These are phyloP conservation scores for Octomys mimax DNA, from an alignment of 2,797 vertebrate genomes.

Conservation along the genomic window DNA sequence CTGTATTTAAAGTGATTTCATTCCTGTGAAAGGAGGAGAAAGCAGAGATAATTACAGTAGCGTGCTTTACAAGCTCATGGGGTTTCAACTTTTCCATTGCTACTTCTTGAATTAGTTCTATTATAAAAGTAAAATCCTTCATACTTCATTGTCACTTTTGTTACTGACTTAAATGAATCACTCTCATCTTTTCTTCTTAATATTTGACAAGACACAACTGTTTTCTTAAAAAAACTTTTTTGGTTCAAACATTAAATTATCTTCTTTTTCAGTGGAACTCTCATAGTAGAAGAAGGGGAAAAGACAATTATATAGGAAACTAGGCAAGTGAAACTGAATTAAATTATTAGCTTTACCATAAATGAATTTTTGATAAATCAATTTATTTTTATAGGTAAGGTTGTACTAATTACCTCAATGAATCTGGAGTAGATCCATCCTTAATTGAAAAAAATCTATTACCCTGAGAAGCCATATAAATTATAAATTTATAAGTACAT, in stretches of 20 bases:
- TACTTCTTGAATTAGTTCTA: constrained; percentile 73
- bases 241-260: constrained; percentile 63
- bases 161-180: constrained; percentile 73
- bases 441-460: constrained; percentile 83
- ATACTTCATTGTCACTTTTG: constrained; percentile 52
- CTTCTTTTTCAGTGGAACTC: not conserved
- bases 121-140: constrained; percentile 72
- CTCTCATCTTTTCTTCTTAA: constrained; percentile 68
- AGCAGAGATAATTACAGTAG: constrained; percentile 62
- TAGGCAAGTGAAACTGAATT: constrained; percentile 67
- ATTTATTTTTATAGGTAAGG: constrained; percentile 80
- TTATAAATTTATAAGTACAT: constrained; percentile 58
- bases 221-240: constrained; percentile 61
- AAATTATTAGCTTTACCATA: constrained; percentile 75
- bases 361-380: constrained; percentile 78
- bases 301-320: constrained; percentile 65
- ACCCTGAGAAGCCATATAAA: constrained; percentile 72
- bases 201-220: constrained; percentile 44
- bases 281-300: not conserved
- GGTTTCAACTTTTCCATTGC: constrained; percentile 71
- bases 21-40: constrained; percentile 70
- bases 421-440: constrained; percentile 80
- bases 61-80: constrained; percentile 67
- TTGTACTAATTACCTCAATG: constrained; percentile 80
- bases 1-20: constrained; percentile 38